These are phyloP conservation scores for Bergia sp. DNA, from an alignment of 92 coral and sea anemone genomes.

Conservation along the genomic window DNA sequence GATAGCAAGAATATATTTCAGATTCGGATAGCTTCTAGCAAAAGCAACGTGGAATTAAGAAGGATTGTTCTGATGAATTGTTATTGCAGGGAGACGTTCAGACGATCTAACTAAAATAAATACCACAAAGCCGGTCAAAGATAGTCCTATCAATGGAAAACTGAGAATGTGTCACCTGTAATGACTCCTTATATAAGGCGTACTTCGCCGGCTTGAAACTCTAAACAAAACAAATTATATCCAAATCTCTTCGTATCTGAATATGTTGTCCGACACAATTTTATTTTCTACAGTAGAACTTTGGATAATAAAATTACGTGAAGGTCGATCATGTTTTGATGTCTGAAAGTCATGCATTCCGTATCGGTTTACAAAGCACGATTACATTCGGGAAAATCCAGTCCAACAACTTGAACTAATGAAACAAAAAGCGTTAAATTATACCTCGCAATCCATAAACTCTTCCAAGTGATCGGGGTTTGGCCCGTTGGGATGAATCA, in stretches of 20 bases:
- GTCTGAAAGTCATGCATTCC: constrained; percentile 25
- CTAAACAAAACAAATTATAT: background rate
- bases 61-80: constrained; percentile 18
- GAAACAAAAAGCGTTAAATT: constrained; percentile 1
- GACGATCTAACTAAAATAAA: constrained; percentile 29
- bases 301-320: background rate
- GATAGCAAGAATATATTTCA: background rate
- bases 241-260: background rate
- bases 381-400: background rate
- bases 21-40: background rate
- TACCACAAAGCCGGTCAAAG: constrained; percentile 1
- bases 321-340: background rate
- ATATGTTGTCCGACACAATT: background rate
- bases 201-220: constrained; percentile 16
- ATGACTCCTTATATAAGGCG: background rate
- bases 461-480: constrained; percentile 24
- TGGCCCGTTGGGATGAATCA: constrained; percentile 61
- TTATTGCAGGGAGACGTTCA: background rate
- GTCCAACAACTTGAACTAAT: constrained; percentile 25
- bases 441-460: background rate
- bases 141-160: background rate
- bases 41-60: constrained; percentile 6
- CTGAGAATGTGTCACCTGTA: background rate
- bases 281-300: background rate
- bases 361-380: background rate